phyloP scores from a whole-genome alignment of 2,113 vertebrate genomes.

The Pseudorectes ferrugineus region DNA sequence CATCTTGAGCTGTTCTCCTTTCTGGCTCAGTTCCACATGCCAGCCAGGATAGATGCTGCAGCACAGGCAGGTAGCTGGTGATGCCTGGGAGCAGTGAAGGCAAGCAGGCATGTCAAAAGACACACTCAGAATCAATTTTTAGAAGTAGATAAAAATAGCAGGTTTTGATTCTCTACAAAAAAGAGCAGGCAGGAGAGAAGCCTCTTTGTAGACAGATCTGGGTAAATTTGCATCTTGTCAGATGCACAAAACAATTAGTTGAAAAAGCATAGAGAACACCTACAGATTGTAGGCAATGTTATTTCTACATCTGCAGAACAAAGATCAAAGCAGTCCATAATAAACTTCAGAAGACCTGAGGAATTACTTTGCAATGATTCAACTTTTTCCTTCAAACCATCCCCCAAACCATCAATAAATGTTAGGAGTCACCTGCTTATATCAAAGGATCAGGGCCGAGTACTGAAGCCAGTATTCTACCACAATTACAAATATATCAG shows the following conservation, averaged over 20 bases:
- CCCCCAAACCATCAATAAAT: background rate
- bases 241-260: constrained; percentile 11
- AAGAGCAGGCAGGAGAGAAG: background rate
- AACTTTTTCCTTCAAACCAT: background rate
- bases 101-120: background rate
- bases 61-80: background rate
- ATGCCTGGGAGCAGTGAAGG: background rate
- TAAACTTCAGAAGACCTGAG: constrained; percentile 21
- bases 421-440: background rate
- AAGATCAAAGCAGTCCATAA: constrained; percentile 43
- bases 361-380: constrained; percentile 18
- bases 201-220: background rate
- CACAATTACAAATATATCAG: background rate
- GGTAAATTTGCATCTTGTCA: constrained; percentile 39
- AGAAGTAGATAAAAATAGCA: background rate
- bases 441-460: background rate
- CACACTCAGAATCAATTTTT: background rate
- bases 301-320: constrained; percentile 6
- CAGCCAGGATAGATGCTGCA: background rate
- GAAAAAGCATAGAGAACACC: background rate
- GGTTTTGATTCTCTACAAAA: background rate
- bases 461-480: background rate
- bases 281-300: constrained; percentile 21
- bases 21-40: background rate
- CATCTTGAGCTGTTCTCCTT: background rate